These are phyloP conservation scores for Falco biarmicus DNA, from an alignment of 2,797 vertebrate species.

Conservation along the genomic window DNA sequence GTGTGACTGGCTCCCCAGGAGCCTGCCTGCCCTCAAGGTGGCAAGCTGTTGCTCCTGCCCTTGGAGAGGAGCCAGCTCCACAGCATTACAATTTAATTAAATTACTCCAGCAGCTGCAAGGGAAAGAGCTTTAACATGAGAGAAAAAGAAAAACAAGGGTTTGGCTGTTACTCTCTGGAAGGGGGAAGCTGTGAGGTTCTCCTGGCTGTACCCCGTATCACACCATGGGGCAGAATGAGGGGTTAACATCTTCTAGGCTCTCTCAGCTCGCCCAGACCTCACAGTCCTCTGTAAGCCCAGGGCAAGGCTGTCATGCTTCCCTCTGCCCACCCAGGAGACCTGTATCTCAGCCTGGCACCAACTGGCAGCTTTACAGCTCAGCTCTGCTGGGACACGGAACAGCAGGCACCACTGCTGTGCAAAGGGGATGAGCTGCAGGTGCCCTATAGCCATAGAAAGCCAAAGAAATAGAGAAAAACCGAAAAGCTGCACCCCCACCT, in stretches of 20 bases:
- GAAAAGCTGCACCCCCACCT: background rate
- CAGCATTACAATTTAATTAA: conserved; percentile 31
- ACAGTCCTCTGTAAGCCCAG: background rate
- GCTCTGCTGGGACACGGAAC: background rate
- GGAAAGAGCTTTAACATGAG: background rate
- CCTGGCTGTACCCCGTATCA: rapidly evolving
- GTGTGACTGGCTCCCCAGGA: background rate
- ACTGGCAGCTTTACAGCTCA: background rate
- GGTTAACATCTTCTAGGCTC: background rate
- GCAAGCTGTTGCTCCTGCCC: conserved; percentile 51
- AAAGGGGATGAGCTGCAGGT: background rate
- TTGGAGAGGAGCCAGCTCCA: conserved; percentile 23
- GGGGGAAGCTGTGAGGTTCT: background rate
- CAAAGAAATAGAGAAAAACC: background rate
- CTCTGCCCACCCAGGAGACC: background rate
- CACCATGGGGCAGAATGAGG: background rate
- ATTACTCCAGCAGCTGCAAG: conserved; percentile 10
- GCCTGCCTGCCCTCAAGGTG: conserved; percentile 38
- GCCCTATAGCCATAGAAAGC: background rate
- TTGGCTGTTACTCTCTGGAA: background rate
- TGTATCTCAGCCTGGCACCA: background rate
- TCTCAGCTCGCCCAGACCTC: background rate
- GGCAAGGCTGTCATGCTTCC: background rate
- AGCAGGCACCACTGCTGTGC: background rate
- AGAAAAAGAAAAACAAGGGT: background rate